Evolutionary conservation across 2,113 vertebrate genomes (phyloP).

Genomic region (Sceloporus undulatus): DNA sequence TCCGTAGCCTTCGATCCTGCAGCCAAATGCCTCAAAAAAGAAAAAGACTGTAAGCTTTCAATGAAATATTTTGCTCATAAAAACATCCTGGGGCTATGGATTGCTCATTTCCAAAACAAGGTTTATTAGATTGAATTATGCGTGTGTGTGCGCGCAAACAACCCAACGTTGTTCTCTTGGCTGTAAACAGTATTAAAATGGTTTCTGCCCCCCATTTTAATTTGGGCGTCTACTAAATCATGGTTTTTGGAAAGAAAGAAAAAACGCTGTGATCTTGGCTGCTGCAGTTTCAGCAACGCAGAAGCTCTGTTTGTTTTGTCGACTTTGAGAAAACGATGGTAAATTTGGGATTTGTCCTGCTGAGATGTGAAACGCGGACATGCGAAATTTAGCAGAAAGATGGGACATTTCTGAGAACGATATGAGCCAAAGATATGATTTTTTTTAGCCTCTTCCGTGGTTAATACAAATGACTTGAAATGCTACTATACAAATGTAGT

Average conservation of each 20-base stretch:
- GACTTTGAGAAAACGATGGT: slow-evolving; percentile 32
- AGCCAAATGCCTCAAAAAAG: too few relatives aligned
- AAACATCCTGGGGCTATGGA: not conserved
- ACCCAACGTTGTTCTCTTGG: slow-evolving; percentile 69
- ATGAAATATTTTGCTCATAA: not conserved
- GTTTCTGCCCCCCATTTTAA: slow-evolving; percentile 51
- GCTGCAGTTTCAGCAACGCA: slow-evolving; percentile 43
- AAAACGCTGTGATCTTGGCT: slow-evolving; percentile 31
- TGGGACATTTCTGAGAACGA: slow-evolving; percentile 26
- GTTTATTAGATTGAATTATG: not conserved
- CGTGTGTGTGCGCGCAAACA: not conserved
- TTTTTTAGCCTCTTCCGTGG: not conserved
- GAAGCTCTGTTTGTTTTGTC: slow-evolving; percentile 45
- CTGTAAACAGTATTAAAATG: slow-evolving; percentile 22
- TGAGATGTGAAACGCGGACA: slow-evolving; percentile 38
- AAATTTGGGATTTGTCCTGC: not conserved
- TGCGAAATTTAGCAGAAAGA: slow-evolving; percentile 63
- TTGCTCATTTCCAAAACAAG: not conserved
- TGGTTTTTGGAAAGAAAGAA: not conserved
- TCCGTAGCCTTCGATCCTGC: too few relatives aligned
- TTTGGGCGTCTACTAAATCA: slow-evolving; percentile 62
- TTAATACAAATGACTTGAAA: not conserved
- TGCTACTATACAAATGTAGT: too few relatives aligned
- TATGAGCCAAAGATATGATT: not conserved
- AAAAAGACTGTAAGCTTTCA: not conserved